phyloP scores from a whole-genome alignment of 2,113 vertebrate genomes.

The Scomber colias region DNA sequence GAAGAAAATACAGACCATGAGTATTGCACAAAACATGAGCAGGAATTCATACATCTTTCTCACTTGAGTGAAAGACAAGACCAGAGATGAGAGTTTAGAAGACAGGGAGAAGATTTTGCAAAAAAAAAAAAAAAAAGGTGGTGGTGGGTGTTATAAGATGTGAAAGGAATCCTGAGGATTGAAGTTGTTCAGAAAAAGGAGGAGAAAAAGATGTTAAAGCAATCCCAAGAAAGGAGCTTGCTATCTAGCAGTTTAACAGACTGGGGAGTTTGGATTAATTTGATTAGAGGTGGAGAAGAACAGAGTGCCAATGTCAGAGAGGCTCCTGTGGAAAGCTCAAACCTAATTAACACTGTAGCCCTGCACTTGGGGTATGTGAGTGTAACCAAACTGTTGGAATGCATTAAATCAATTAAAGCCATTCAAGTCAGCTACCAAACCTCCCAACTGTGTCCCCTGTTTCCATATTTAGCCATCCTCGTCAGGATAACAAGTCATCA shows the following conservation, averaged over 20 bases:
- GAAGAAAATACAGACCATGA: background rate
- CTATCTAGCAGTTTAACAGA: slow-evolving; percentile 24
- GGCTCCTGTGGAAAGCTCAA: slow-evolving; percentile 65
- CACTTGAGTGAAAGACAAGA: slow-evolving; percentile 16
- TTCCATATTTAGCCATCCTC: slow-evolving; percentile 24
- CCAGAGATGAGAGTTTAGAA: background rate
- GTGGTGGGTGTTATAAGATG: background rate
- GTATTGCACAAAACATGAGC: background rate
- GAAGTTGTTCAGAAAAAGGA: background rate
- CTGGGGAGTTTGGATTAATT: slow-evolving; percentile 70
- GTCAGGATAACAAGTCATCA: slow-evolving; percentile 34
- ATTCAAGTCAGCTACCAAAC: slow-evolving; percentile 32
- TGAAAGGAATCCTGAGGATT: slow-evolving; percentile 2
- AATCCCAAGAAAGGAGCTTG: slow-evolving; percentile 22
- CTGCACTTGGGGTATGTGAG: slow-evolving; percentile 33
- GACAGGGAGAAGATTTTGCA: background rate
- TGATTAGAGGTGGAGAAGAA: slow-evolving; percentile 67
- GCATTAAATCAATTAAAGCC: slow-evolving; percentile 56
- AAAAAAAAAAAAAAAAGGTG: no score
- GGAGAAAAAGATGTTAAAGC: slow-evolving; percentile 24
- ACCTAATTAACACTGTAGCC: slow-evolving; percentile 71
- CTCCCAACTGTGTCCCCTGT: background rate
- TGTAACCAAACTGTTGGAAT: slow-evolving; percentile 58
- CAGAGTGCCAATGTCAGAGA: slow-evolving; percentile 57
- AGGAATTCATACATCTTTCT: slow-evolving; percentile 5